These are phyloP conservation scores for Meganola albula DNA, from an alignment of 2,888 invertebrate genomes.

Conservation along the genomic window DNA sequence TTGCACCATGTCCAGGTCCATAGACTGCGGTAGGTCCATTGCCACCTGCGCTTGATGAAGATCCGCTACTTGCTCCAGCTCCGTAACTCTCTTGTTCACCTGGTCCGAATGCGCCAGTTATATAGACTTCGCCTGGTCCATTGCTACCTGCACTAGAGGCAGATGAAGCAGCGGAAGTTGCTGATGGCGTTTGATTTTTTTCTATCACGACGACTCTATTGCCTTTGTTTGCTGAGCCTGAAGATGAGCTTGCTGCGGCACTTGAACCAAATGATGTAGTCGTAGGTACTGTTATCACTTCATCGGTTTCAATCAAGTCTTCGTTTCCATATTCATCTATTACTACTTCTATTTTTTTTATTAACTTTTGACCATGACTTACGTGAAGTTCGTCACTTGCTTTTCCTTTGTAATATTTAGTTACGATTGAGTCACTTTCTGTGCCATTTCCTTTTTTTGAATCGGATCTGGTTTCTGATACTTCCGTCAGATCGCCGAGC, in stretches of 20 bases:
- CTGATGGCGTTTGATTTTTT: not conserved
- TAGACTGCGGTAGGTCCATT: too few species aligned
- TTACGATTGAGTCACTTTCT: slow-evolving; percentile 34
- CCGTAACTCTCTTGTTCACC: too few species aligned
- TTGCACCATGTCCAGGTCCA: too few species aligned
- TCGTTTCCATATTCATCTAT: slow-evolving; percentile 41
- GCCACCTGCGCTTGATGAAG: not conserved
- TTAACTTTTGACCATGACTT: slow-evolving; percentile 30
- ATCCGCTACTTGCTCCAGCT: not conserved
- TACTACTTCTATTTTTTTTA: slow-evolving; percentile 35
- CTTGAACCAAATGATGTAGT: slow-evolving; percentile 10
- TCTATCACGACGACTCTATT: not conserved
- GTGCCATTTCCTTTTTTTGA: slow-evolving; percentile 28
- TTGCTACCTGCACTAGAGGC: too few species aligned
- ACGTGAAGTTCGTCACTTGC: slow-evolving; percentile 19
- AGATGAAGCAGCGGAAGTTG: not conserved
- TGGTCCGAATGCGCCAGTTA: too few species aligned
- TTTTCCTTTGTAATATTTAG: slow-evolving; percentile 28
- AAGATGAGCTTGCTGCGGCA: not conserved
- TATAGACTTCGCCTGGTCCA: too few species aligned
- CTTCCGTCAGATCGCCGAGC: slow-evolving; percentile 19
- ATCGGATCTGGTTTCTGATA: slow-evolving; percentile 25
- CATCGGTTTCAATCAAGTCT: slow-evolving; percentile 8
- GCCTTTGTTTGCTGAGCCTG: slow-evolving; percentile 1
- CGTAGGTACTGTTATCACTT: not conserved